Conservation (phyloP, 2,113 vertebrate genomes). For the Caretta caretta region DNA sequence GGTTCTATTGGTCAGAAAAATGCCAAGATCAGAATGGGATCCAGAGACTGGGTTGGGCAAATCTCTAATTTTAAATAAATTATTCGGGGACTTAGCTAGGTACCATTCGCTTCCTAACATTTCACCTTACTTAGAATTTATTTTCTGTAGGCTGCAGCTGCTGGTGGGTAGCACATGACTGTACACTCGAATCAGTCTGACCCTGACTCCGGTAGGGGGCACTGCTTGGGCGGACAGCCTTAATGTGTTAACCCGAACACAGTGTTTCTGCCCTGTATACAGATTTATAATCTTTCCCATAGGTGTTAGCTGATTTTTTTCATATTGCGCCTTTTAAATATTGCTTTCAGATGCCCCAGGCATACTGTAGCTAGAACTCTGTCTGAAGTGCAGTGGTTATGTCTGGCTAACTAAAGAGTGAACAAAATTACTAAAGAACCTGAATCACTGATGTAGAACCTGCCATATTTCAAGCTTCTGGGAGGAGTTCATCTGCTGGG, state of each 20-base stretch:
- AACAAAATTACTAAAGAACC: background rate
- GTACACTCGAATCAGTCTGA: too few relatives aligned
- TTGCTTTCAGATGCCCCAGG: background rate
- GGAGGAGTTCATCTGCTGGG: background rate
- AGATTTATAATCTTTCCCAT: background rate
- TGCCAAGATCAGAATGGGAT: background rate
- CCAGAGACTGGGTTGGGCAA: background rate
- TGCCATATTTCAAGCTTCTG: background rate
- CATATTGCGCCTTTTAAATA: background rate
- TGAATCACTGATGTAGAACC: background rate
- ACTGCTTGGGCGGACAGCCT: background rate
- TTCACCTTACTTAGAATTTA: background rate
- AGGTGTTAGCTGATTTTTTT: background rate
- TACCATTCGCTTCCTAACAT: background rate
- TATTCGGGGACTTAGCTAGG: background rate
- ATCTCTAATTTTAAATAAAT: background rate
- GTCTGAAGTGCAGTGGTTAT: background rate
- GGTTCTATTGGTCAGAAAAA: background rate
- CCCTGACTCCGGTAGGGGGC: background rate
- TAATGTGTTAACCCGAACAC: background rate
- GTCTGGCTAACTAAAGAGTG: background rate
- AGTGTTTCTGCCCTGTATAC: background rate
- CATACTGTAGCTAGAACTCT: background rate
- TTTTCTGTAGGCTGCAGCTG: background rate
- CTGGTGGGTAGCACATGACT: background rate